A percentile compares a stretch with the other conserved stretches of the same genome.
Evolutionary conservation across 2,797 vertebrate species (phyloP).

Genomic region (Gila robusta): DNA sequence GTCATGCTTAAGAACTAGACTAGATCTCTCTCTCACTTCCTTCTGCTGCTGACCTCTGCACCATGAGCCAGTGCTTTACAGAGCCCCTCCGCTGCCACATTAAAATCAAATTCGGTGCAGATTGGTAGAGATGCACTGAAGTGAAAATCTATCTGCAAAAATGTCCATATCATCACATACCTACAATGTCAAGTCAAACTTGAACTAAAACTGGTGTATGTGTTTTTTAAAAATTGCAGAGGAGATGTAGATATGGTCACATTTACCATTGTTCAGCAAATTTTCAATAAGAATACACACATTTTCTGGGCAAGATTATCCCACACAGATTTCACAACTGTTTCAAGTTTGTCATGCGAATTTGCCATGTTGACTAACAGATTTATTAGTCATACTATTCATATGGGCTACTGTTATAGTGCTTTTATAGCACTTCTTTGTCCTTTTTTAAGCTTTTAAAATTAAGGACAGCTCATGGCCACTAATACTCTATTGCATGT

Average conservation of each 20-base stretch:
- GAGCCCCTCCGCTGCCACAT: not conserved
- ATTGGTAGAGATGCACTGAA: not conserved
- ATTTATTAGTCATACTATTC: not conserved
- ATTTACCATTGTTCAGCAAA: too few relatives aligned
- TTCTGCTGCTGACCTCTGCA: not conserved
- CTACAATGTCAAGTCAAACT: not conserved
- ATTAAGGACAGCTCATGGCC: not conserved
- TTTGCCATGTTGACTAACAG: not conserved
- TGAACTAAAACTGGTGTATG: not conserved
- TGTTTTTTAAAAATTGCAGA: too few relatives aligned
- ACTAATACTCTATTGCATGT: not conserved
- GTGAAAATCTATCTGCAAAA: not conserved
- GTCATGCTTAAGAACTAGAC: slow-evolving; percentile 10
- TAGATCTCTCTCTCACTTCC: slow-evolving; percentile 28
- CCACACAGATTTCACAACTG: too few relatives aligned
- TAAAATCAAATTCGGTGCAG: not conserved
- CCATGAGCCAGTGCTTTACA: not conserved
- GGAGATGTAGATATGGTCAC: too few relatives aligned
- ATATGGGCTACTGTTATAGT: not conserved
- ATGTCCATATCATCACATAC: not conserved
- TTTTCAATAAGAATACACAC: too few relatives aligned
- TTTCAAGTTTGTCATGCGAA: too few relatives aligned
- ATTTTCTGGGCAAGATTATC: too few relatives aligned
- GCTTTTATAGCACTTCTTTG: not conserved
- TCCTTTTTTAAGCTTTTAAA: not conserved